Evolutionary conservation across 2,888 invertebrate genomes (phyloP).

Genomic region (Microchrysa polita): DNA sequence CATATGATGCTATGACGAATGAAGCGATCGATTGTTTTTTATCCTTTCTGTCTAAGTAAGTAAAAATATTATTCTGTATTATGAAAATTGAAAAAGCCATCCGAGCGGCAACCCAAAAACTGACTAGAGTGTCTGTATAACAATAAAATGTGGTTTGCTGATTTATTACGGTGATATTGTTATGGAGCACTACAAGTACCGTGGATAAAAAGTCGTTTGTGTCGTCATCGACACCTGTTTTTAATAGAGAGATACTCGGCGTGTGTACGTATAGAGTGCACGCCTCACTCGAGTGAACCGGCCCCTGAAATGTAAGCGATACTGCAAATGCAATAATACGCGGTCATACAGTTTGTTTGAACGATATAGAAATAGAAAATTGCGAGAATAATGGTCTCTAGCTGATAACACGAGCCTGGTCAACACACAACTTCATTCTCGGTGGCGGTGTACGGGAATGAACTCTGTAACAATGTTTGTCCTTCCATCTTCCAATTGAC

Average conservation of each 20-base stretch:
- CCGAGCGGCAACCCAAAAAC: too few relatives aligned
- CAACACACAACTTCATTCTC: conserved; percentile 9
- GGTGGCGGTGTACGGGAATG: too few relatives aligned
- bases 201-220: conserved; percentile 6
- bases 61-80: too few relatives aligned
- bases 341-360: not conserved
- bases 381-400: not conserved
- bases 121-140: not conserved
- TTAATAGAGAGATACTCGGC: too few relatives aligned
- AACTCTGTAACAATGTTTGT: conserved; percentile 4
- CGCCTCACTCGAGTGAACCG: conserved; percentile 32
- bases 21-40: too few relatives aligned
- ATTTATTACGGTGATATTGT: conserved; percentile 16
- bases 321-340: too few relatives aligned
- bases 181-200: conserved; percentile 7
- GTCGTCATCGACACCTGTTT: conserved; percentile 32
- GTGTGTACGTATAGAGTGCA: not conserved
- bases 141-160: not conserved
- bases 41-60: too few relatives aligned
- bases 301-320: not conserved
- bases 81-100: too few relatives aligned
- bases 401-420: conserved; percentile 20
- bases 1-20: too few relatives aligned
- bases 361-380: not conserved
- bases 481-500: conserved; percentile 4